These are phyloP conservation scores for Bombus affinis DNA, from an alignment of 1,140 invertebrate species.

Conservation along the genomic window DNA sequence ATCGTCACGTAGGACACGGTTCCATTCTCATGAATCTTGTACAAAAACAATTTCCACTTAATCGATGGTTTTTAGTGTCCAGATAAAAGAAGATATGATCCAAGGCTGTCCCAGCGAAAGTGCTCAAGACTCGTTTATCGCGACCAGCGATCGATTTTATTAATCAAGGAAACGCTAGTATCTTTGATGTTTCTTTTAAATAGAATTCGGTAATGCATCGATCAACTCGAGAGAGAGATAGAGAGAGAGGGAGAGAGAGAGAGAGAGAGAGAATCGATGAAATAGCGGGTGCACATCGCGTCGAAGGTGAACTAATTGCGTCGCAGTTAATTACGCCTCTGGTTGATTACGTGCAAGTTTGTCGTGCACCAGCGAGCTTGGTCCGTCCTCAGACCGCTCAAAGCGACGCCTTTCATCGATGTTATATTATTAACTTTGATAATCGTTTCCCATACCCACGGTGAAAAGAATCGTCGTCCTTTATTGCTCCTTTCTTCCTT, in stretches of 20 bases:
- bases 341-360: slow-evolving; percentile 40
- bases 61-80: not conserved
- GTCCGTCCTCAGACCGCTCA: slow-evolving; percentile 2
- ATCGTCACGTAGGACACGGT: not conserved
- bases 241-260: not conserved
- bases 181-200: not conserved
- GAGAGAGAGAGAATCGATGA: not conserved
- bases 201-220: not conserved
- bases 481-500: not conserved
- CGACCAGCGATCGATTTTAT: not conserved
- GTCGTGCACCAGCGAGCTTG: slow-evolving; percentile 32
- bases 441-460: not conserved
- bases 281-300: slow-evolving; percentile 8
- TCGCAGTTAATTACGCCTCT: slow-evolving; percentile 58
- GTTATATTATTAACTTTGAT: slow-evolving; percentile 49
- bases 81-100: not conserved
- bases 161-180: not conserved
- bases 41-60: not conserved
- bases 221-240: not conserved
- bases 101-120: not conserved
- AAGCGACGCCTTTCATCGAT: slow-evolving; percentile 33
- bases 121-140: not conserved
- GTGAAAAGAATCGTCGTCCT: not conserved
- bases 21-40: too few relatives aligned
- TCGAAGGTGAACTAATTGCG: slow-evolving; percentile 53